Conservation (phyloP, 2,113 vertebrate genomes). For the Lamprotornis superbus region DNA sequence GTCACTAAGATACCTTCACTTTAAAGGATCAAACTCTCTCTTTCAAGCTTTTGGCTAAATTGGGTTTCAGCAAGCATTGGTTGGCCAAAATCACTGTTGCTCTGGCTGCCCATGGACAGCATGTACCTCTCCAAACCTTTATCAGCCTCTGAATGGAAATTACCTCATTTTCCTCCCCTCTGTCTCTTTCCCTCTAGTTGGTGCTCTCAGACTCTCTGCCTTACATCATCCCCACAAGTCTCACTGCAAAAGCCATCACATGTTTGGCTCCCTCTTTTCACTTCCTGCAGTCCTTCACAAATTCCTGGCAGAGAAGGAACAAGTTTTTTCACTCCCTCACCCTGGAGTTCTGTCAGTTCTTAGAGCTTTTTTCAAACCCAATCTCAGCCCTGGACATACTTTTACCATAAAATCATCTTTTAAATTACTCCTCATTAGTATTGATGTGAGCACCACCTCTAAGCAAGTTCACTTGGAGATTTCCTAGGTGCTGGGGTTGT, state of each 20-base stretch:
- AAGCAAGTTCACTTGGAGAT: not conserved
- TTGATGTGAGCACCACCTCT: not conserved
- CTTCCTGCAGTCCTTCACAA: not conserved
- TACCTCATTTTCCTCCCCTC: not conserved
- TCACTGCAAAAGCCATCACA: not conserved
- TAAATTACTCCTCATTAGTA: not conserved
- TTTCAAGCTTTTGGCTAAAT: not conserved
- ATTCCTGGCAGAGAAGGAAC: not conserved
- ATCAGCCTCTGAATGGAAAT: not conserved
- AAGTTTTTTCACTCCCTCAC: not conserved
- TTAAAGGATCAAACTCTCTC: not conserved
- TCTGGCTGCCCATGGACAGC: not conserved
- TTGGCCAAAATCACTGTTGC: not conserved
- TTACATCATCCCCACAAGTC: not conserved
- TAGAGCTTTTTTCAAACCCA: not conserved
- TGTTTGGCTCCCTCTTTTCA: not conserved
- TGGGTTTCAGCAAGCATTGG: not conserved
- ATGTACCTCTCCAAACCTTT: not conserved
- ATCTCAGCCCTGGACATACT: not conserved
- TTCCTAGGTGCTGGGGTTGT: not conserved
- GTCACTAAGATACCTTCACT: not conserved
- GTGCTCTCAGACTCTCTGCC: not conserved
- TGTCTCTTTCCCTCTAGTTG: not conserved
- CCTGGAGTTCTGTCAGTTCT: not conserved
- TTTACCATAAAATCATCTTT: not conserved